Conservation (phyloP, 2,113 vertebrate genomes). For the Myotis yumanensis region DNA sequence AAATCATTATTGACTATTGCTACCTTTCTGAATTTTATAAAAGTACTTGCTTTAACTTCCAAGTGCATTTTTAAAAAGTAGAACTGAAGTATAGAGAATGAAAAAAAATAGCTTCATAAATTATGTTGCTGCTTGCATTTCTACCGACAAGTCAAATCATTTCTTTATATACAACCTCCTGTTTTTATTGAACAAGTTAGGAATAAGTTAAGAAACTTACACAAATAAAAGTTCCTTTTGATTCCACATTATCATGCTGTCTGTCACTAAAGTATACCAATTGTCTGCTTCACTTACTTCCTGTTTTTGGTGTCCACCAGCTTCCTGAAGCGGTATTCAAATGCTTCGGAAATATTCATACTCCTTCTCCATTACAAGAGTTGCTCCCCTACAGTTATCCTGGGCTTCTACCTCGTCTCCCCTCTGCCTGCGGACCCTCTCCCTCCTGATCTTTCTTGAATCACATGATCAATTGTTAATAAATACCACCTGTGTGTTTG, state of each 20-base stretch:
- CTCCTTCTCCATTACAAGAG: background rate
- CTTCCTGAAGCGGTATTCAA: background rate
- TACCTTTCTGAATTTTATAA: slow-evolving; percentile 11
- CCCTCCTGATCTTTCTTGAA: background rate
- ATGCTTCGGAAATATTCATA: background rate
- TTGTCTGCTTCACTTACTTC: slow-evolving; percentile 42
- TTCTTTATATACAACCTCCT: slow-evolving; percentile 54
- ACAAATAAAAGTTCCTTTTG: slow-evolving; percentile 25
- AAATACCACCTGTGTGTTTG: background rate
- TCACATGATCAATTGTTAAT: background rate
- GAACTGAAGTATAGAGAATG: background rate
- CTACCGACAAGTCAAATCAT: slow-evolving; percentile 37
- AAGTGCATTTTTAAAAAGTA: background rate
- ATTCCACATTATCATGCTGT: slow-evolving; percentile 20
- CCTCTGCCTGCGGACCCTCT: background rate
- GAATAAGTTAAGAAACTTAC: slow-evolving; percentile 33
- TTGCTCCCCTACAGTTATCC: background rate
- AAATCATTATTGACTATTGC: slow-evolving; percentile 1
- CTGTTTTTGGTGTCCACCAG: background rate
- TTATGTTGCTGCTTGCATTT: slow-evolving; percentile 25
- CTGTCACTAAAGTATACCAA: slow-evolving; percentile 45
- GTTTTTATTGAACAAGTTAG: slow-evolving; percentile 40
- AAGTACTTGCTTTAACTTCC: slow-evolving; percentile 26
- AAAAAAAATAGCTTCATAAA: background rate
- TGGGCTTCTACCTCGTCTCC: background rate